phyloP scores from a whole-genome alignment of 2,797 vertebrate genomes.

The Acrocephalus scirpaceus region DNA sequence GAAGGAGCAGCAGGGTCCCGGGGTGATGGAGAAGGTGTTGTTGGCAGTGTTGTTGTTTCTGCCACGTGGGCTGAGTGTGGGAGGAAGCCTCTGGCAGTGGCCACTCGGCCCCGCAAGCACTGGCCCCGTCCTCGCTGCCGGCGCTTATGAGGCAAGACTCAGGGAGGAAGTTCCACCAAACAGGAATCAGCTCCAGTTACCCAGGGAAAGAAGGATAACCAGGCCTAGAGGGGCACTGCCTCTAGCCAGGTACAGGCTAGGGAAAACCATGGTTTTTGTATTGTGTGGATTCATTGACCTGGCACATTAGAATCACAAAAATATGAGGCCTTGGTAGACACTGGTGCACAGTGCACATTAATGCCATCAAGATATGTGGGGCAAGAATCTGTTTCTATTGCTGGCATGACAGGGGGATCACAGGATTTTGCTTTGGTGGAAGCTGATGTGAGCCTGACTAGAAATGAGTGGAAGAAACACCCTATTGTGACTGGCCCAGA shows the following conservation, averaged over 20 bases:
- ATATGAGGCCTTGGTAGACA: neutral
- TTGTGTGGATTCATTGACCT: neutral
- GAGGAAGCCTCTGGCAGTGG: neutral
- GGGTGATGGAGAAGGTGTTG: accelerated
- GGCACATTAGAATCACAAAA: neutral
- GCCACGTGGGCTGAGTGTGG: neutral
- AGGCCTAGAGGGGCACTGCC: neutral
- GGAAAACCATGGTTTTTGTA: neutral
- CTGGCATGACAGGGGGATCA: neutral
- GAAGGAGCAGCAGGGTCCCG: accelerated
- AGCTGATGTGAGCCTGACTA: neutral
- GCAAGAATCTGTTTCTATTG: neutral
- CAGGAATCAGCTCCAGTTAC: neutral
- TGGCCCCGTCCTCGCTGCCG: accelerated
- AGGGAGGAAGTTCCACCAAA: neutral
- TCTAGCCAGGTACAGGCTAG: too few species aligned
- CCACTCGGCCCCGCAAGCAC: accelerated
- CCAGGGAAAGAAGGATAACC: neutral
- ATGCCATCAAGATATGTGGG: neutral
- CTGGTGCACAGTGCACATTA: neutral
- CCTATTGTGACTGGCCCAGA: neutral
- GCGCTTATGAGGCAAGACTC: neutral
- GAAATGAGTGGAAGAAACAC: neutral
- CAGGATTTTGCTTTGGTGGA: neutral
- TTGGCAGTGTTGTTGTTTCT: neutral